These are phyloP conservation scores for Pomacea maculata DNA, from an alignment of 1,140 invertebrate genomes.

Conservation along the genomic window DNA sequence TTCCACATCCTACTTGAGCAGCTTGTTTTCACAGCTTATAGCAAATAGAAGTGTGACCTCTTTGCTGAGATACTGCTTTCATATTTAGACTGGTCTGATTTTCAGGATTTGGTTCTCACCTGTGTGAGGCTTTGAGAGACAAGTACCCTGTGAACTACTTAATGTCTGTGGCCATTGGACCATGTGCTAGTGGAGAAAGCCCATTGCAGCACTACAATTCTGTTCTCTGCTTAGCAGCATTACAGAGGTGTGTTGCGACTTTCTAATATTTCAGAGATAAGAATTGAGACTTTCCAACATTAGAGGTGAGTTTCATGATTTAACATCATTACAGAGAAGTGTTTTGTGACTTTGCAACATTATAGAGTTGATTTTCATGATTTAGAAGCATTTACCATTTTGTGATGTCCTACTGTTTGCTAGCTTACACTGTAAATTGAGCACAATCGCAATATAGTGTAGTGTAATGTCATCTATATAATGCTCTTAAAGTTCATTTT, in stretches of 20 bases:
- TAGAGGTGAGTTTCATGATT: background rate
- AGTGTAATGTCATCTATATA: too few species aligned
- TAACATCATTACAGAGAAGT: background rate
- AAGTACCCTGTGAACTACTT: slow-evolving; percentile 55
- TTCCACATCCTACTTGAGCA: too few species aligned
- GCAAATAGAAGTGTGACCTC: too few species aligned
- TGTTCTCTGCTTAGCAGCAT: slow-evolving; percentile 47
- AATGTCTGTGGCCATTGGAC: slow-evolving; percentile 58
- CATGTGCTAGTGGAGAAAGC: slow-evolving; percentile 59
- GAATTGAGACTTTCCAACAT: background rate
- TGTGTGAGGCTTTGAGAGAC: slow-evolving; percentile 55
- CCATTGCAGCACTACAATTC: slow-evolving; percentile 63
- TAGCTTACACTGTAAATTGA: too few species aligned
- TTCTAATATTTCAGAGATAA: background rate
- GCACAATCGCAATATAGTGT: too few species aligned
- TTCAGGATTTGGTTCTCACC: slow-evolving; percentile 55
- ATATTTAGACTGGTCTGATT: background rate
- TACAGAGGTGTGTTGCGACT: slow-evolving; percentile 51
- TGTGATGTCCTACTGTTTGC: too few species aligned
- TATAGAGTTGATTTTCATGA: too few species aligned
- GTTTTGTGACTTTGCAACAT: too few species aligned
- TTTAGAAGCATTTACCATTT: too few species aligned
- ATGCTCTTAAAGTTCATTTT: too few species aligned
- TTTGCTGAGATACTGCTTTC: too few species aligned
- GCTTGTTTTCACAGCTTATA: too few species aligned